A percentile compares a stretch with the other conserved stretches of the same genome.
phyloP scores from a whole-genome alignment of 53 echinoderm and acorn worm genomes.

The Luidia sarsii region DNA sequence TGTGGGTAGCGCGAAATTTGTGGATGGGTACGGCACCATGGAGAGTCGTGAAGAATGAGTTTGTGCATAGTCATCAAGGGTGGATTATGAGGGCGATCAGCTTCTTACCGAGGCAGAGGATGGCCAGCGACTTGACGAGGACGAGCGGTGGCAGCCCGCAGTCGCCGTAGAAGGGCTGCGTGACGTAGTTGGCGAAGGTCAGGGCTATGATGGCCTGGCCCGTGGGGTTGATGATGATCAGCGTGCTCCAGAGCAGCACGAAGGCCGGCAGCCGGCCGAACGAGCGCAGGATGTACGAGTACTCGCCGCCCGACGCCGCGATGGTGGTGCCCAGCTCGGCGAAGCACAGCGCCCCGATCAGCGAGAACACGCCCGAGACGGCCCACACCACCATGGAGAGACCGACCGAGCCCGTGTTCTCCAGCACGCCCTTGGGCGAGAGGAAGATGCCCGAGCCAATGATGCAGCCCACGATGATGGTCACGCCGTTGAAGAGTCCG shows the following conservation, averaged over 20 bases:
- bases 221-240: constrained; percentile 73
- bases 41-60: too few relatives aligned
- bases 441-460: constrained; percentile 85
- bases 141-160: constrained; percentile 37
- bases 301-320: constrained; percentile 71
- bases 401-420: constrained; percentile 74
- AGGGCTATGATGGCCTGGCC: constrained; percentile 70
- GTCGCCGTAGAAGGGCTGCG: constrained; percentile 70
- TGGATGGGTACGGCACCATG: too few relatives aligned
- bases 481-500: constrained; percentile 66
- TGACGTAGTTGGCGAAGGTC: constrained; percentile 73
- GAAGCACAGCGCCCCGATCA: constrained; percentile 79
- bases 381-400: constrained; percentile 75
- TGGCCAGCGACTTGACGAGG: neutral
- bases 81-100: too few relatives aligned
- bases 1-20: too few relatives aligned
- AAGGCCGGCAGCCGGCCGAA: constrained; percentile 72
- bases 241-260: constrained; percentile 68
- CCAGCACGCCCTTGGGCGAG: constrained; percentile 70
- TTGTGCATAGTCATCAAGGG: too few relatives aligned
- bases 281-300: constrained; percentile 67
- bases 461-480: constrained; percentile 76
- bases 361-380: constrained; percentile 68
- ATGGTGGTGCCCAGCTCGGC: constrained; percentile 84
- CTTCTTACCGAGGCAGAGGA: constrained; percentile 23